These are phyloP conservation scores for Macquaria ambigua DNA, from an alignment of 2,113 vertebrate species.

Conservation along the genomic window DNA sequence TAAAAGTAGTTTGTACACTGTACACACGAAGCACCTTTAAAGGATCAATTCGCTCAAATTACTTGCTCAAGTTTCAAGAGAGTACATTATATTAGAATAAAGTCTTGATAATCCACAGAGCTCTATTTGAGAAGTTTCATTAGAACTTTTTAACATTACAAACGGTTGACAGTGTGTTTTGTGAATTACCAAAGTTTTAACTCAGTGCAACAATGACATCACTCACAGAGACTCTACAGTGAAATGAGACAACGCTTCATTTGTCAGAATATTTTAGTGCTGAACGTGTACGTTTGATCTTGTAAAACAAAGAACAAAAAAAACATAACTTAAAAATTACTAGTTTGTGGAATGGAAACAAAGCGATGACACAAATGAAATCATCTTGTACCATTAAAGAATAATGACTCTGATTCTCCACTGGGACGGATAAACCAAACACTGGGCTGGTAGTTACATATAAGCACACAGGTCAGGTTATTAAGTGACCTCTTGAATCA, in stretches of 20 bases:
- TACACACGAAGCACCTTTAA: too few species aligned
- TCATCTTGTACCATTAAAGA: slow-evolving; percentile 13
- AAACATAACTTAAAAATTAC: slow-evolving; percentile 37
- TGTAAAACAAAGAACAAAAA: slow-evolving; percentile 15
- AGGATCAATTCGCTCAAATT: too few species aligned
- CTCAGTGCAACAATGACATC: neutral
- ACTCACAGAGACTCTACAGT: neutral
- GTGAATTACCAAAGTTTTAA: neutral
- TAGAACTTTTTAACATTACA: neutral
- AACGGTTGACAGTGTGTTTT: neutral
- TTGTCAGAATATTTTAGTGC: slow-evolving; percentile 36
- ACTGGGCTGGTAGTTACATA: neutral
- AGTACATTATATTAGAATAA: neutral
- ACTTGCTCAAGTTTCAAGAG: too few species aligned
- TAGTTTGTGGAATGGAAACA: slow-evolving; percentile 10
- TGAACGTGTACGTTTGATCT: slow-evolving; percentile 9
- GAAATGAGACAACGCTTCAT: neutral
- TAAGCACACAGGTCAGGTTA: neutral
- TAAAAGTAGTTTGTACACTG: too few species aligned
- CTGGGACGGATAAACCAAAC: slow-evolving; percentile 17
- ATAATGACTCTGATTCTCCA: neutral
- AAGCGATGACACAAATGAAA: slow-evolving; percentile 22
- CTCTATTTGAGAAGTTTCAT: neutral
- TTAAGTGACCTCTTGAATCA: neutral
- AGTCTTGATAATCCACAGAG: neutral